Base-by-base conservation (phyloP, 2,888 invertebrate genomes). In the Chrysomela aeneicollis region DNA sequence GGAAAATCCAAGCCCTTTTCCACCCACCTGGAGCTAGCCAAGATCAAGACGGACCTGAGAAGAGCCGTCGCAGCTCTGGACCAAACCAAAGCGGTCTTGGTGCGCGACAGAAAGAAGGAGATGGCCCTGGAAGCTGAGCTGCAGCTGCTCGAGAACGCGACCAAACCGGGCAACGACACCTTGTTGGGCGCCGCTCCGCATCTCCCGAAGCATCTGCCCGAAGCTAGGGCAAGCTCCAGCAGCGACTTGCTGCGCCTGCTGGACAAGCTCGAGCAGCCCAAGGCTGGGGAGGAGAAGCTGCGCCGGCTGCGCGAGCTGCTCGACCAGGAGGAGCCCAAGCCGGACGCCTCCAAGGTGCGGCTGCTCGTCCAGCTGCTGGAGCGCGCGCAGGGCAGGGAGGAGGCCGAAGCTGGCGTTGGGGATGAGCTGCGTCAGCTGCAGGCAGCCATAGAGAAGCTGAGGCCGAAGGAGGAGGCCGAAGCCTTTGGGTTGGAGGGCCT, bases 381-480 rank as follows among this genome's bases (percentile, higher is more conserved):
- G n/a, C 54, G 22, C 19, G 26, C 60, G 58, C 64, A 53, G 58
- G 15, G 57, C 22, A 66, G 70, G 64, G 53, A 68, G 61, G 54
- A 32, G n/a, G n/a, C n/a, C 17, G 75, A 69, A 67, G 42, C 18
- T 32, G 74, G 73, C 9, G 74, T 73, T 12, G 71, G 73, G 18
- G 67, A 62, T n/a, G 74, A 76, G 58, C 60, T 79, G n/a, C 71
- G 66, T 42, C 64, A 71, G 53, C 66, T 81, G 17, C 75, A 80
- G 67, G 61, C 67, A 2, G 79, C 77, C 1, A 80, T 81, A 17
- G 73, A 76, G 26, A 73, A 66, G 46, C 60, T 80, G 19, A 73
- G 69, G 55, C 75, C 77, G 0, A 78, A 75, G 64, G 74, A 74
- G 5, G 37, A 61, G 6, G 2, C 26, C 1, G 15, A 18, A 3